Percentiles rank a stretch among this genome's conserved stretches.
Evolutionary conservation across 2,888 invertebrate species (phyloP).

Genomic region (Hypselothyrea guttata): DNA sequence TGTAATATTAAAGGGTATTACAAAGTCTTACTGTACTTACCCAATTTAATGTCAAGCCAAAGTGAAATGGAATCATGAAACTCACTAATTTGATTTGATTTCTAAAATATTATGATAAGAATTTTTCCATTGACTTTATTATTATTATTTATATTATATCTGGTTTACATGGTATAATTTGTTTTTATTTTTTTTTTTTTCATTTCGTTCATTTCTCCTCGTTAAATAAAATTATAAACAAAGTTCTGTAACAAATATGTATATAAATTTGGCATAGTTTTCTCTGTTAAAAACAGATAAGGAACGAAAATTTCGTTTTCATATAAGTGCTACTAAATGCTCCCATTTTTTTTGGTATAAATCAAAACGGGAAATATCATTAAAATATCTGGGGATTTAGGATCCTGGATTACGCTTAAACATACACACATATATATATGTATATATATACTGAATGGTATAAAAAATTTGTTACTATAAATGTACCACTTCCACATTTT

Average conservation of each 20-base stretch:
- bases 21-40: too few species aligned
- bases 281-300: conserved; percentile 40
- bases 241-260: conserved; percentile 5
- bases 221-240: conserved; percentile 14
- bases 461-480: conserved; percentile 46
- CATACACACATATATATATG: conserved; percentile 14
- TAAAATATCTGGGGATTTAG: conserved; percentile 29
- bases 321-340: conserved; percentile 21
- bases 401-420: conserved; percentile 36
- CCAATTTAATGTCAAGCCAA: too few species aligned
- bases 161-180: too few species aligned
- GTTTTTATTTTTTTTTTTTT: neutral
- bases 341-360: conserved; percentile 22
- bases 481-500: conserved; percentile 30
- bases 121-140: neutral
- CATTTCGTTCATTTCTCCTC: too few species aligned
- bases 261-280: conserved; percentile 46
- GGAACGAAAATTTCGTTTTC: conserved; percentile 36
- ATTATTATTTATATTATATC: neutral
- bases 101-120: too few species aligned
- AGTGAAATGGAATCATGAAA: too few species aligned
- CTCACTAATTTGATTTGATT: too few species aligned
- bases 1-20: too few species aligned
- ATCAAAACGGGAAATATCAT: conserved; percentile 14
- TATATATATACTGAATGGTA: conserved; percentile 44